These are phyloP conservation scores for Rotaria magnacalcarata DNA, from an alignment of 2,888 invertebrate species.

Conservation along the genomic window DNA sequence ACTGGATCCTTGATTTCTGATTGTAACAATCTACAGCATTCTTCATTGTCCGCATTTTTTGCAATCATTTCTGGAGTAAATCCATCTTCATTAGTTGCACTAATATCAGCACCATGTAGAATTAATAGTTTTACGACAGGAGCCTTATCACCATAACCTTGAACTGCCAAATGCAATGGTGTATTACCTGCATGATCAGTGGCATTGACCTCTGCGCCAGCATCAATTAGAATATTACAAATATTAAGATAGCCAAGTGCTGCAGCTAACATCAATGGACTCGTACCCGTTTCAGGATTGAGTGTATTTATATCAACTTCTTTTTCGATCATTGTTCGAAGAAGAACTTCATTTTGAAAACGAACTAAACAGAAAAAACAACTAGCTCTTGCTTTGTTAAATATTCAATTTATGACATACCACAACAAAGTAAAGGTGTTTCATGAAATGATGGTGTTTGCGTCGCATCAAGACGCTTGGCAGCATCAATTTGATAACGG, in stretches of 20 bases:
- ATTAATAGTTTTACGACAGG: background rate
- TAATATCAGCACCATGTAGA: background rate
- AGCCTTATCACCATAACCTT: background rate
- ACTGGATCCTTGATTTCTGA: background rate
- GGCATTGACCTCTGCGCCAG: background rate
- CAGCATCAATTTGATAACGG: background rate
- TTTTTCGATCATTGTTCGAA: background rate
- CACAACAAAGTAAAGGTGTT: background rate
- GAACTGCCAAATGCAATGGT: background rate
- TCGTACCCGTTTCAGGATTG: background rate
- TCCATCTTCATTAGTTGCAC: background rate
- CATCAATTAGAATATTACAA: background rate
- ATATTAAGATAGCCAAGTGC: background rate
- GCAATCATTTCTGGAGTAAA: background rate
- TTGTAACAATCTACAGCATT: background rate
- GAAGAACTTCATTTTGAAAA: background rate
- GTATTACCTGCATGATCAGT: background rate
- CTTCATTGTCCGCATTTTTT: background rate
- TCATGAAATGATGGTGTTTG: conserved; percentile 25
- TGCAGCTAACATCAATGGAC: background rate
- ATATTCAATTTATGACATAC: background rate
- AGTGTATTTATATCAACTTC: background rate
- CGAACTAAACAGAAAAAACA: background rate
- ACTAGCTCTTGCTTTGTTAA: no score
- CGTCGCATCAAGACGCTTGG: conserved; percentile 13